Base-by-base conservation (phyloP, 2,113 vertebrate species). In the Lepus europaeus region DNA sequence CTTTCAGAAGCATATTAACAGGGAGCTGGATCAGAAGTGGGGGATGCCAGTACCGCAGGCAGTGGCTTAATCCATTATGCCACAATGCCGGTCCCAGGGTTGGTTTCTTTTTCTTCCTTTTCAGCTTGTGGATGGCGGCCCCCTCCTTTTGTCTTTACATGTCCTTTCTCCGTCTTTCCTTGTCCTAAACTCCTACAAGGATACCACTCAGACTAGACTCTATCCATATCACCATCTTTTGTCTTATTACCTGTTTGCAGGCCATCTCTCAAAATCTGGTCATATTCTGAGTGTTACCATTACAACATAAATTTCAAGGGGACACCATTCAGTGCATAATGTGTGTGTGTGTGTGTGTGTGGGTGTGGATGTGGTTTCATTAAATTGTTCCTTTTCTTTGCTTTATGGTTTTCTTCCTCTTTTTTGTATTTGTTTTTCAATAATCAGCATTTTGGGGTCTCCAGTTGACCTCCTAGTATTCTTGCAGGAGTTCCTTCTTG, bases 381-480 rank as follows among this genome's bases (percentile, higher is more conserved):
- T 66, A 49, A 69, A 33, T 4, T 73, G 23, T 84, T 90, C 31
- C 8, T 89, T 91, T 72, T 86, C 11, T 39, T 89, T 59, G 39
- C 29, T 95, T 92, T 36, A 89, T 36, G 53, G 19, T 84, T 73
- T 84, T 36, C 25, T 22, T 69, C 33, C 23, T 27, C 17, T 53
- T 59, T 36, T 82, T 6, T 1, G 10, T 68, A 64, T 51, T 5
- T 66, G 16, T 61, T 89, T 93, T 89, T 93, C 49, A 70, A 49
- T 90, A 85, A 45, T 88, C 74, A 96, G 74, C 59, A 61, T 73
- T 63, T 90, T 79, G 76, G 4, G 29, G 90, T 82, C 73, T 95
- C 72, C 9, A 56, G 9, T n/a, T 96, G 86, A 81, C 69, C 45
- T 70, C 69, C 7, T 4, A 68, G 22, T 31, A 90, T 25, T 86